These are phyloP conservation scores for Orycteropus afer DNA, from an alignment of 2,113 vertebrate genomes.

Conservation along the genomic window DNA sequence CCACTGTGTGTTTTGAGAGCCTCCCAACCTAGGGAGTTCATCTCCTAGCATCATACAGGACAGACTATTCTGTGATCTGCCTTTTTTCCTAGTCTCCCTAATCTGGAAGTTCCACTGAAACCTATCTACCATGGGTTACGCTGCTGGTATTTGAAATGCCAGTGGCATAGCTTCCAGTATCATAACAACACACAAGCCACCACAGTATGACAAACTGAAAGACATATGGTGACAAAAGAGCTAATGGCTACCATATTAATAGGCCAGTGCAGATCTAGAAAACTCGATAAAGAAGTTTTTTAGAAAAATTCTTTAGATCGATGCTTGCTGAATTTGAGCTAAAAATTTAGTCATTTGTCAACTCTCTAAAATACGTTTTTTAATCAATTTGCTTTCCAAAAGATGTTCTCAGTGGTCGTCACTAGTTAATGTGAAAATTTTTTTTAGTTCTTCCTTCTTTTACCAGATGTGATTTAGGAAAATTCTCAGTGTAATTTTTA, in stretches of 20 bases:
- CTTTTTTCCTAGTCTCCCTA: not conserved
- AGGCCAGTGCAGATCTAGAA: not conserved
- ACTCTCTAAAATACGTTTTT: not conserved
- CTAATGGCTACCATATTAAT: rapidly evolving
- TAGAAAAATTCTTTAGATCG: not conserved
- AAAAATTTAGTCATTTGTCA: not conserved
- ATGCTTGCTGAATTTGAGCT: not conserved
- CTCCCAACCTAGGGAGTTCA: too few relatives aligned
- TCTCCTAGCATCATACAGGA: too few relatives aligned
- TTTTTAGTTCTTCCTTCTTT: not conserved
- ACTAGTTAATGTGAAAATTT: not conserved
- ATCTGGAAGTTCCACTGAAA: not conserved
- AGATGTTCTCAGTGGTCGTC: not conserved
- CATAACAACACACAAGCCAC: not conserved
- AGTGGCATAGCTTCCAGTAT: not conserved
- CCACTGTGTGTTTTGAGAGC: too few relatives aligned
- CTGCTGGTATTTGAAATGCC: not conserved
- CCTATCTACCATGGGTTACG: not conserved
- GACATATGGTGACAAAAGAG: too few relatives aligned
- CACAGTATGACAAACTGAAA: not conserved
- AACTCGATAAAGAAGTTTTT: too few relatives aligned
- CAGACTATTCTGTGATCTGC: too few relatives aligned
- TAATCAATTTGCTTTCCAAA: not conserved
- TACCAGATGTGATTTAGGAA: not conserved
- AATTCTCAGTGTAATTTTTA: not conserved